Conservation (phyloP, 2,113 vertebrate species). For the Trachemys scripta region DNA sequence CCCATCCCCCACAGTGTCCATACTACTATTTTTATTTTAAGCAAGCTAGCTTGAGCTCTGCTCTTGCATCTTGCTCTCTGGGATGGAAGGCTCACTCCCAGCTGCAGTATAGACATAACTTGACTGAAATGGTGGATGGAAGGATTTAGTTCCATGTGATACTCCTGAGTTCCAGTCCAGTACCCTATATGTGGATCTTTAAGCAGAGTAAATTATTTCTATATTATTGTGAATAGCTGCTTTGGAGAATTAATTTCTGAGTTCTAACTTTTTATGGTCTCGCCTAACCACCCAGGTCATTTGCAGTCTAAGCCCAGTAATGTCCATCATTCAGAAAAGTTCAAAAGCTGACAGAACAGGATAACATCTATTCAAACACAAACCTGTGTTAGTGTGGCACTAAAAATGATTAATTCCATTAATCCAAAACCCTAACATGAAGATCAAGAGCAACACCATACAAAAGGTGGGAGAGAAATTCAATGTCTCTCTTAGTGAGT, state of each 20-base stretch:
- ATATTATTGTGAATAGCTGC: neutral
- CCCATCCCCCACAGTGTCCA: too few species aligned
- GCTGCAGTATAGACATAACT: neutral
- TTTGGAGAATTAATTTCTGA: neutral
- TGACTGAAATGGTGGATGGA: neutral
- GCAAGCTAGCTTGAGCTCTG: too few species aligned
- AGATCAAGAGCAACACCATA: neutral
- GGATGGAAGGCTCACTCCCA: neutral
- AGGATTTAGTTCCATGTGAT: neutral
- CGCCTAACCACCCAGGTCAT: neutral
- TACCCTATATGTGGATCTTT: neutral
- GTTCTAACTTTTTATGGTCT: neutral
- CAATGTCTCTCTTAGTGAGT: neutral
- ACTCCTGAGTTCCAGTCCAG: neutral
- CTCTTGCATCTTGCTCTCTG: neutral
- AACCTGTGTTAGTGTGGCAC: neutral
- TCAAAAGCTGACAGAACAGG: neutral
- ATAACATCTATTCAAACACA: neutral
- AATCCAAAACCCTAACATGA: neutral
- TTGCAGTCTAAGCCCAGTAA: neutral
- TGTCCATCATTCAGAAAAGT: fast-evolving
- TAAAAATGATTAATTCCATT: conserved; percentile 9
- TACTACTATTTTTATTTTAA: too few species aligned
- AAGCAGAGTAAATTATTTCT: neutral
- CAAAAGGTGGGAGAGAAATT: conserved; percentile 1